Evolutionary conservation across 1,140 invertebrate genomes (phyloP), one percentile per base, ranked within the genome.

Genomic region (Euwallacea fornicatus): DNA sequence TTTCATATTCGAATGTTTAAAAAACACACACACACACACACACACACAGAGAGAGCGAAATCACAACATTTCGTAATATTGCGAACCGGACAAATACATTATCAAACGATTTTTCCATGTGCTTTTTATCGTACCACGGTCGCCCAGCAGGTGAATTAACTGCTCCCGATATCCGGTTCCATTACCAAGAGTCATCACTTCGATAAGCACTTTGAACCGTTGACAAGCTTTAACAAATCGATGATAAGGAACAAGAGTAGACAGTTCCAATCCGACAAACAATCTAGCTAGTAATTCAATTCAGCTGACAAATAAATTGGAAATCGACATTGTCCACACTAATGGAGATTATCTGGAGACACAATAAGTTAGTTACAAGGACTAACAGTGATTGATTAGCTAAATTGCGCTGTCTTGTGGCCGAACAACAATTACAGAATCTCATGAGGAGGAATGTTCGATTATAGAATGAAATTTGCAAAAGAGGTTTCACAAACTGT

Each of bases 311-410:
- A 56, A 56, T 56, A 56, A 56, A 56, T 21, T 15, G 16, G 15
- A 16, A 13, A 56, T 56, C 54, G 54, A 56, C 16, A 56, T 56
- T 56, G 54, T 56, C 54, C 16, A 56, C 54, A 56, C 54, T 56
- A 56, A 56, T 56, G 11, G 54, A 56, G 54, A 56, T 56, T 56
- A 56, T 56, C 54, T 56, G 11, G 54, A 16, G 16, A 16, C 11
- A 56, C 54, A 56, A 56, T 56, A 21, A 56, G n/a, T 21, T 56
- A 21, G 54, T 16, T 15, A 56, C 54, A 47, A 63, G 61, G 61
- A 10, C n/a, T 63, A n/a, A 63, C 43, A 46, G 33, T 63, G 61
- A 63, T 63, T 63, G 61, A 63, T 63, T 63, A 21, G 61, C 61
- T 46, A 63, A 63, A 13, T n/a, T 21, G 42, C 33, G n/a, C 7